Base-by-base conservation (phyloP, 2,113 vertebrate genomes). In the Pangasianodon gigas region DNA sequence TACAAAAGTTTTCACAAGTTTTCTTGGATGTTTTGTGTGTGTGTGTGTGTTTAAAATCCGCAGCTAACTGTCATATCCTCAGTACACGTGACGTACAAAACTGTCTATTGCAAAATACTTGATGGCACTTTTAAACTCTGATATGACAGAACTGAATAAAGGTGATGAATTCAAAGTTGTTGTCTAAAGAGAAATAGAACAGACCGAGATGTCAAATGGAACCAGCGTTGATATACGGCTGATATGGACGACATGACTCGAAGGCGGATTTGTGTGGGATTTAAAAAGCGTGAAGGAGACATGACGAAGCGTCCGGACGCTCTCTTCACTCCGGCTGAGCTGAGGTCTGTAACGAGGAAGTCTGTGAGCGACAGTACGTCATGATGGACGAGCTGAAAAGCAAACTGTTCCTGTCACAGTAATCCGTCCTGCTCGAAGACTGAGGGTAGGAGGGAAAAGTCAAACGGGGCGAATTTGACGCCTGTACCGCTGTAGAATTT, bases 401-500 rank as follows among this genome's bases (percentile, higher is more conserved):
- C 74, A 26, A 26, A 89, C 67, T 26, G 81, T 62, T 77, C 89
- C 60, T 65, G 69, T 94, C 92, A 94, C 84, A 95, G 94, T 91
- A 96, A 92, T 62, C 96, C 95, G 0, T 97, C 96, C 91, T 96
- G 95, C 92, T 96, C 96, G 91, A 97, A 97, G 93, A 96, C 95
- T 11, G 96, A 97, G 84, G 97, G 97, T 91, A 99, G 96, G 6
- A 97, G 96, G 90, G 97, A 96, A 94, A 99, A 99, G 89, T 98
- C 97, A 89, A 99, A 99, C 88, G 98, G 98, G 3, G 95, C 92
- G 92, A 99, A 99, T 94, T 98, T 99, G 94, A 98, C 96, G 84
- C 98, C 98, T 51, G 95, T 96, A 51, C 98, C 98, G 0, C 96
- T 94, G 90, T 99, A 99, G 95, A 99, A 99, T 90, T 99, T 99